A percentile compares a stretch with the other conserved stretches of the same genome.
phyloP scores from a whole-genome alignment of 1,140 invertebrate genomes.

The Orchesella cincta region DNA sequence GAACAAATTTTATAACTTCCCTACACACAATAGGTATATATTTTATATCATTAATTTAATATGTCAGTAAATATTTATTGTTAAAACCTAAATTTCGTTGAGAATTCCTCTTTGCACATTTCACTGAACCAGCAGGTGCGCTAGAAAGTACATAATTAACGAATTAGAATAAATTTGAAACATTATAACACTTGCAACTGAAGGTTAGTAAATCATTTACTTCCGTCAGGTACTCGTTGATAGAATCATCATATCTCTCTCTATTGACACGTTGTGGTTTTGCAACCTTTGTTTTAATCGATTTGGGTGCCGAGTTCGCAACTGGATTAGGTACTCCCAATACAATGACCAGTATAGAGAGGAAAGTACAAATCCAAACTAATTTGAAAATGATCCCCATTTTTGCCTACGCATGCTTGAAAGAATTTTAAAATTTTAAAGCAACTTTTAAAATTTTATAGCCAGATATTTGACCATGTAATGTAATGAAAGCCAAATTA shows the following conservation, averaged over 20 bases:
- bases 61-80: not conserved
- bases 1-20: conserved; percentile 55
- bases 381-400: no score
- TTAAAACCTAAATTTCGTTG: conserved; percentile 58
- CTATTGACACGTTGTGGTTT: not conserved
- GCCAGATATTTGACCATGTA: no score
- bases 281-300: not conserved
- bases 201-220: conserved; percentile 57
- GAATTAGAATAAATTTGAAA: conserved; percentile 36
- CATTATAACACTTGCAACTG: conserved; percentile 1
- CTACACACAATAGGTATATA: not conserved
- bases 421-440: not conserved
- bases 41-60: not conserved
- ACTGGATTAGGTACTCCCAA: conserved; percentile 11
- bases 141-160: conserved; percentile 58
- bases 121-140: conserved; percentile 91
- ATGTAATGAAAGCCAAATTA: no score
- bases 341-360: not conserved
- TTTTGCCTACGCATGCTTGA: not conserved
- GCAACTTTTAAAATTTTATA: no score
- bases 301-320: conserved; percentile 33
- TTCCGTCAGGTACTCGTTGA: conserved; percentile 77
- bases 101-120: conserved; percentile 87
- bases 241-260: conserved; percentile 65
- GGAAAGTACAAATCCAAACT: not conserved